Evolutionary conservation across 2,113 vertebrate genomes (phyloP), one percentile per base, ranked within the genome.

Genomic region (Muntiacus muntjak): DNA sequence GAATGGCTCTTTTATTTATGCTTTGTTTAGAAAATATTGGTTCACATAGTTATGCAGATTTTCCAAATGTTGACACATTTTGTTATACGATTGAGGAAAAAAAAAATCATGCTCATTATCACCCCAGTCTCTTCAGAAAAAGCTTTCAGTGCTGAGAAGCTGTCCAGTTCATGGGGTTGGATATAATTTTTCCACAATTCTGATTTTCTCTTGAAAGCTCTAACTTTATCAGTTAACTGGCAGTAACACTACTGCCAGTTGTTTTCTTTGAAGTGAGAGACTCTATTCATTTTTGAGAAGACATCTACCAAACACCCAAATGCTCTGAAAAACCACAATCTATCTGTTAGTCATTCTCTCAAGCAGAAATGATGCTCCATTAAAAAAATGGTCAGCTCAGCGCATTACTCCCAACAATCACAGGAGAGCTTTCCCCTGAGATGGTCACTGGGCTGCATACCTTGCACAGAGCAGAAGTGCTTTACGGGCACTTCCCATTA

Each of bases 21-120:
- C 3, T n/a, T 88, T n/a, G 89, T 58, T 89, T 94, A 93, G 62
- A 96, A 97, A 97, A 92, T 47, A 55, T 3, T 78, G 47, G 71
- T 64, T 93, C 47, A 45, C 14, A 47, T 12, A 88, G 23, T 58
- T 33, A 85, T 2, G 50, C 36, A 76, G 45, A 76, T 78, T 92
- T 97, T 60, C 71, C 14, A 26, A 74, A 79, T 40, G 30, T 36
- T 62, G 6, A 7, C 83, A 89, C 11, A 81, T 58, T 82, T 90
- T 19, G 33, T 52, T 82, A 12, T 1, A 93, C 25, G n/a, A 40
- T 21, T 52, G 6, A 55, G 81, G 62, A n/a, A 81, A 64, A 58
- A 64, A n/a, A 15, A 33, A 64, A 78, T 45, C 52, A 96, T 10
- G 64, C 0, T 94, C 28, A 86, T 36, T 57, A 81, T 36, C 81